Evolutionary conservation across 1,140 invertebrate genomes (phyloP), one percentile per base, ranked within the genome.

Genomic region (Heterodera schachtii): DNA sequence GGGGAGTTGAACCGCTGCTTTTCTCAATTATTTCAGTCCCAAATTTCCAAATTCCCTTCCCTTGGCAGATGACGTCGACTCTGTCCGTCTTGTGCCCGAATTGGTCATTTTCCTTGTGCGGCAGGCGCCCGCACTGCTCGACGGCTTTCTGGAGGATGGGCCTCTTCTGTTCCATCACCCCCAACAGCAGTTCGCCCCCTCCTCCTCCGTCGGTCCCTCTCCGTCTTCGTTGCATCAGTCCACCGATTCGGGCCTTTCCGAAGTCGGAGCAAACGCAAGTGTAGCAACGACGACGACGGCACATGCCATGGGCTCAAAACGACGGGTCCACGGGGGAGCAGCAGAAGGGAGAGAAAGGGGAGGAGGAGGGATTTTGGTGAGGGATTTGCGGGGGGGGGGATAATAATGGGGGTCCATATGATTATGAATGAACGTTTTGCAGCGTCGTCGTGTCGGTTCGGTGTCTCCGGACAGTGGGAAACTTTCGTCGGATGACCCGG

Each of bases 241-340:
- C 43, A 86, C 85, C 47, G 85, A 86, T 66, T 87, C 86, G 19
- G 85, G 85, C 19, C 80, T 86, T 16, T 85, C 84, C 71, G 79
- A 83, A 73, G 77, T 78, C 44, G 85, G 82, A n/a, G 46, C 44
- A 44, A 57, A 47, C 31, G 69, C 49, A n/a, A 83, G 75, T 70
- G 31, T 16, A 13, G n/a, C 41, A 16, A 81, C n/a, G 49, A 60
- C 57, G 46, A 31, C 41, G 52, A 73, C 57, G 46, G 52, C 41
- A 47, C n/a, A 21, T 52, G 21, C 75, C 2, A 80, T 80, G 69
- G 79, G 70, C n/a, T 41, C 78, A 16, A 81, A 81, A 70, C 81
- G 67, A 8, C 9, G 60, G 57, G 11, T 64, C 57, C 16, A 64
- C 57, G 57, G 11, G 57, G 57, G 11, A 13, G 11, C 57, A 5